phyloP scores from a whole-genome alignment of 2,888 invertebrate genomes.

The Liopterus haemorrhoidalis region DNA sequence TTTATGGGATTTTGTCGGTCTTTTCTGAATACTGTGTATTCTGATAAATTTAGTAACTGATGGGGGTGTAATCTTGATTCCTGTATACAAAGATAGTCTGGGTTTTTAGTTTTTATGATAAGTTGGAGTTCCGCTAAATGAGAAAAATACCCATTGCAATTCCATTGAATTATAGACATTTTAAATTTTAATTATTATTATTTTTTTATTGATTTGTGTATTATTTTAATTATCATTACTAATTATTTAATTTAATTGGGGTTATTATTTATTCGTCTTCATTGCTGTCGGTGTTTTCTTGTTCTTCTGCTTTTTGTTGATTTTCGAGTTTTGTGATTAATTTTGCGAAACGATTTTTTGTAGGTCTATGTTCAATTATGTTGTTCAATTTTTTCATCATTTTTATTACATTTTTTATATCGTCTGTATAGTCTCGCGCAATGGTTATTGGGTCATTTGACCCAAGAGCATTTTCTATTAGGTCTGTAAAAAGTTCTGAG shows the following conservation, averaged over 20 bases:
- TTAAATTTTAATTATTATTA: neutral
- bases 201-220: too few relatives aligned
- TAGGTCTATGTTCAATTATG: neutral
- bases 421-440: conserved; percentile 1
- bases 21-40: conserved; percentile 8
- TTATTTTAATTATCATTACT: too few relatives aligned
- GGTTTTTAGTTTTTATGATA: neutral
- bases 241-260: neutral
- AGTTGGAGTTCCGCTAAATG: conserved; percentile 2
- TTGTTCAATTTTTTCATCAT: conserved; percentile 4
- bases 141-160: neutral
- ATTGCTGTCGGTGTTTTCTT: neutral
- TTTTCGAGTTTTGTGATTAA: neutral
- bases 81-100: conserved; percentile 1
- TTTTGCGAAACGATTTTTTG: conserved; percentile 5
- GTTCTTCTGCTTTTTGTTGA: conserved; percentile 2
- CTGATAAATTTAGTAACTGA: neutral
- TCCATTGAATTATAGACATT: conserved; percentile 4
- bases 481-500: conserved; percentile 1
- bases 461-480: conserved; percentile 4
- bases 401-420: conserved; percentile 2
- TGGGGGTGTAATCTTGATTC: conserved; percentile 3
- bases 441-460: neutral
- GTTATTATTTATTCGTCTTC: neutral
- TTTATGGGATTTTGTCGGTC: neutral